Evolutionary conservation across 2,797 vertebrate species (phyloP).

Genomic region (Mallotus villosus): DNA sequence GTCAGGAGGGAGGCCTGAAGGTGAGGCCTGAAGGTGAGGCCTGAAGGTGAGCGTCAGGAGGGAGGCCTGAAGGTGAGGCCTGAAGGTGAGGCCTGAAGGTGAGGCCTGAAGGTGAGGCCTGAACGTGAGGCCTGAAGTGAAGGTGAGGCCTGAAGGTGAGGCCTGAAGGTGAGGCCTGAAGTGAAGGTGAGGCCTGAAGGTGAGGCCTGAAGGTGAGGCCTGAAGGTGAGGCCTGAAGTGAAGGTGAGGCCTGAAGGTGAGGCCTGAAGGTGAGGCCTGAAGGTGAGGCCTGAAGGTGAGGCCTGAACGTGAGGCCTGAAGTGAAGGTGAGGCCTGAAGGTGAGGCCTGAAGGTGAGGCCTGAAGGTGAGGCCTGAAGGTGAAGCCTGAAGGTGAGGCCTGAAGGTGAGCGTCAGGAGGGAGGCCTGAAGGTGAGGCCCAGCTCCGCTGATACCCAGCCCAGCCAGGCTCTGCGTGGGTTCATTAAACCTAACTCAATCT

Average conservation of each 20-base stretch:
- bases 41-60: slow-evolving; percentile 27
- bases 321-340: slow-evolving; percentile 21
- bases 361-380: slow-evolving; percentile 22
- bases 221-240: slow-evolving; percentile 24
- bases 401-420: neutral
- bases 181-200: slow-evolving; percentile 21
- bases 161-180: too few species aligned
- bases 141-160: slow-evolving; percentile 19
- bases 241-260: slow-evolving; percentile 19
- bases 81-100: slow-evolving; percentile 20
- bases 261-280: slow-evolving; percentile 8
- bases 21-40: slow-evolving; percentile 6
- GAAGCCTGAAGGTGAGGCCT: slow-evolving; percentile 18
- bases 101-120: neutral
- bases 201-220: neutral
- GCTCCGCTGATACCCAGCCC: slow-evolving; percentile 13
- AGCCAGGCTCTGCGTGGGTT: slow-evolving; percentile 33
- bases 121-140: slow-evolving; percentile 25
- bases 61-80: slow-evolving; percentile 17
- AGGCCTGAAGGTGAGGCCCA: slow-evolving; percentile 16
- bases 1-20: slow-evolving; percentile 17
- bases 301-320: slow-evolving; percentile 21
- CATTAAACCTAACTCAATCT: slow-evolving; percentile 48
- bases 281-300: slow-evolving; percentile 15
- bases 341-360: neutral